Evolutionary conservation across 2,888 invertebrate species (phyloP).

Genomic region (Danaus chrysippus): DNA sequence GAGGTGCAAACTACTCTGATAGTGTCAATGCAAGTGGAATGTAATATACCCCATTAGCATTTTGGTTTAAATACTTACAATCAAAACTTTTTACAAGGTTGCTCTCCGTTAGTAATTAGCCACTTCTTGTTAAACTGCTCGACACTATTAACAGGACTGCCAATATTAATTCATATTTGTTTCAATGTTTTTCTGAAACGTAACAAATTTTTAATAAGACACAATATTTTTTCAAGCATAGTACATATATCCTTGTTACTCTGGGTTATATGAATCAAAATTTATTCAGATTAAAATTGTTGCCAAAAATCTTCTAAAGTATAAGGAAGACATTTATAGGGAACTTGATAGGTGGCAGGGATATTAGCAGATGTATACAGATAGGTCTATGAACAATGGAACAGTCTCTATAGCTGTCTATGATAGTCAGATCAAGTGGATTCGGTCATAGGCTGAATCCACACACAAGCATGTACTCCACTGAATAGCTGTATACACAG

Average conservation of each 20-base stretch:
- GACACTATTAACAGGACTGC: neutral
- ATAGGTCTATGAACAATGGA: conserved; percentile 18
- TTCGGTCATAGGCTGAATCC: conserved; percentile 6
- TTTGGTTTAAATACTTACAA: conserved; percentile 17
- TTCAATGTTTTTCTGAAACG: conserved; percentile 2
- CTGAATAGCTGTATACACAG: conserved; percentile 15
- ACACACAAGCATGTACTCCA: conserved; percentile 16
- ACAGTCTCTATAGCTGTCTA: conserved; percentile 17
- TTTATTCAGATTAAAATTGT: conserved; percentile 7
- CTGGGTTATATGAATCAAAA: neutral
- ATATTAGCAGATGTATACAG: conserved; percentile 17
- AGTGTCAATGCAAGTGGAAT: conserved; percentile 22
- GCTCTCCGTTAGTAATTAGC: conserved; percentile 10
- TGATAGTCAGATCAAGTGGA: conserved; percentile 9
- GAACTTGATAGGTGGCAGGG: conserved; percentile 6
- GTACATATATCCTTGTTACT: conserved; percentile 5
- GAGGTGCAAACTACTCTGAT: conserved; percentile 24
- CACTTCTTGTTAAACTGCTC: conserved; percentile 6
- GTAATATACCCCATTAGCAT: conserved; percentile 22
- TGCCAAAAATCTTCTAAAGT: conserved; percentile 8
- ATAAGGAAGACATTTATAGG: conserved; percentile 16
- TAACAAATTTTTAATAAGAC: neutral
- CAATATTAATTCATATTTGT: conserved; percentile 1
- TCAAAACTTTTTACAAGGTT: conserved; percentile 19
- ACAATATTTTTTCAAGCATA: too few species aligned